phyloP scores from a whole-genome alignment of 2,888 invertebrate species.

The Atethmia centrago region DNA sequence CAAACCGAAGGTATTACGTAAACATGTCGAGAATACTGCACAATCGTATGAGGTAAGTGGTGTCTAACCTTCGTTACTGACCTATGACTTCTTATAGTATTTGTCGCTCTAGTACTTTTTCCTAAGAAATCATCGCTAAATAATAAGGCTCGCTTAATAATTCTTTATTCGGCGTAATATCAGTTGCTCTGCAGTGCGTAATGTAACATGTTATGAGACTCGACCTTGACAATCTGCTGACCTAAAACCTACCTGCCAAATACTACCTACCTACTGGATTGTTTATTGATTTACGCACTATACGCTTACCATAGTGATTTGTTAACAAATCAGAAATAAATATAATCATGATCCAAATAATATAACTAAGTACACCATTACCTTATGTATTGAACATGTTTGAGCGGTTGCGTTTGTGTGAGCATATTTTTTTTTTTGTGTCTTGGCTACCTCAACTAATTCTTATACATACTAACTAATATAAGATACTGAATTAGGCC shows the following conservation, averaged over 20 bases:
- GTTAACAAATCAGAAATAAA: background rate
- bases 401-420: no score
- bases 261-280: conserved; percentile 29
- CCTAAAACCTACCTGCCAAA: conserved; percentile 42
- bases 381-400: background rate
- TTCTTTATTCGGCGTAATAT: background rate
- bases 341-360: background rate
- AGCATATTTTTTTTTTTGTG: no score
- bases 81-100: conserved; percentile 43
- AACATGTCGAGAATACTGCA: conserved; percentile 89
- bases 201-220: conserved; percentile 33
- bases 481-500: no score
- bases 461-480: no score
- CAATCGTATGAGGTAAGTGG: conserved; percentile 84
- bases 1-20: conserved; percentile 77
- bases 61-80: conserved; percentile 41
- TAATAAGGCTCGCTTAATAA: background rate
- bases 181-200: background rate
- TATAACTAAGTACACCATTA: background rate
- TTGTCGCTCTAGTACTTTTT: conserved; percentile 31
- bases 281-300: conserved; percentile 39
- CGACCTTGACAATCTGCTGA: conserved; percentile 53
- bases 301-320: background rate
- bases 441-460: no score
- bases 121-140: background rate